Base-by-base conservation (phyloP, 1,140 invertebrate genomes). In the Panagrolaimus sp. region DNA sequence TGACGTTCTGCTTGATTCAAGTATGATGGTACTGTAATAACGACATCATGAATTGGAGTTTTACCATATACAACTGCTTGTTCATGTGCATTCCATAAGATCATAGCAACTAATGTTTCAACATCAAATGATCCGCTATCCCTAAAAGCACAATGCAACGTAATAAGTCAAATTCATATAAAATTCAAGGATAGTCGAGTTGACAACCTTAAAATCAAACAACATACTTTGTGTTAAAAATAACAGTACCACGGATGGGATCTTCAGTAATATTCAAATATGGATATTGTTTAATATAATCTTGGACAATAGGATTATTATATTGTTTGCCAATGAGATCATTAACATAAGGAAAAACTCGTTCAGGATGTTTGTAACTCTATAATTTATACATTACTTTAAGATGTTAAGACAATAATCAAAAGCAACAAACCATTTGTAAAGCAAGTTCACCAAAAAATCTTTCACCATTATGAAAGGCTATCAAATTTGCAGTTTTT, bases 1-100 rank as follows among this genome's bases (percentile, higher is more conserved):
- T 88, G 86, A 6, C 96, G 87, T 84, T 99, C 95, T 3, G 90
- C 91, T 85, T 98, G 95, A 80, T 93, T 96, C 84, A 96, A 98
- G 84, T 89, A 98, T 0, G 91, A 89, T 43, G 96, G 96, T 0
- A 98, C 92, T 0, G 93, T 95, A 62, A 99, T 89, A 0, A 98
- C 94, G 80, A 89, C 91, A 84, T 98, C 95, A 76, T 90, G 93
- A 15, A 98, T 91, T n/a, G 87, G 85, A 43, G 83, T 78, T 4
- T 76, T 80, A 7, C 82, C 80, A 66, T 76, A 76, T 10, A 74
- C 78, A 24, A 76, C 73, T 1, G 77, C 72, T 45, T 80, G 80
- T 48, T 81, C 68, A 38, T 72, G 72, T 1, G 80, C 78, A 65
- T 83, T 77, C 74, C 76, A 81, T 32, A 82, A 64, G n/a, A 83